phyloP scores from a whole-genome alignment of 1,140 invertebrate species.

The Pseudomyrmex cubaensis region DNA sequence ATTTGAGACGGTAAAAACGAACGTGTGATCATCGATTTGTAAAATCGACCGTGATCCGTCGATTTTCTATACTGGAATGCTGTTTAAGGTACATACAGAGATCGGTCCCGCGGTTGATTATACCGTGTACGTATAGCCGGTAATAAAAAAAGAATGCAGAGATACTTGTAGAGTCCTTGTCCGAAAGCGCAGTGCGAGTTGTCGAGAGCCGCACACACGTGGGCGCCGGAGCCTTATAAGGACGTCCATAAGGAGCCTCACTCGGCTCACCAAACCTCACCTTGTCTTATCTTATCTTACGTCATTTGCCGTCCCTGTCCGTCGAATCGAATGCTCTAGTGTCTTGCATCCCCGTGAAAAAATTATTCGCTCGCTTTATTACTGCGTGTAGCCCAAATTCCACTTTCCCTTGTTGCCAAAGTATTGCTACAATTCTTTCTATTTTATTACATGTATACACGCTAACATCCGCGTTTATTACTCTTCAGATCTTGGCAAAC shows the following conservation, averaged over 20 bases:
- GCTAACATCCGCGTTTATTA: not conserved
- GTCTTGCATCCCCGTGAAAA: constrained; percentile 42
- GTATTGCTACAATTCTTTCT: not conserved
- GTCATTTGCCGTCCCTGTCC: constrained; percentile 56
- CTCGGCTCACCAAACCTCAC: constrained; percentile 63
- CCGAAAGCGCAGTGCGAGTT: constrained; percentile 68
- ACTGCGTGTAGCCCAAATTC: constrained; percentile 35
- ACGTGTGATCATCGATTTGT: too few species aligned
- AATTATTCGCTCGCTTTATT: constrained; percentile 12
- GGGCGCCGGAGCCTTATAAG: constrained; percentile 76
- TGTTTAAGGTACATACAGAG: not conserved
- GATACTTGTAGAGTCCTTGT: constrained; percentile 68
- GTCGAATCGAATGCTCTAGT: constrained; percentile 47
- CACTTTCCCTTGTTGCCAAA: constrained; percentile 52
- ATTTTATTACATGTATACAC: not conserved
- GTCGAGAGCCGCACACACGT: constrained; percentile 64
- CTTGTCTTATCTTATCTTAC: constrained; percentile 71
- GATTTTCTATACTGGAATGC: not conserved
- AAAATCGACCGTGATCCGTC: not conserved
- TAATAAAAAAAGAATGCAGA: constrained; percentile 39
- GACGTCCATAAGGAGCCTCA: constrained; percentile 66
- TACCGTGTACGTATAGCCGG: not conserved
- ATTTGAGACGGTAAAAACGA: too few species aligned
- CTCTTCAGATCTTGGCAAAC: not conserved
- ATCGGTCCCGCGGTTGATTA: not conserved